Conservation (phyloP, 1,140 invertebrate species). For the Eumeta japonica region DNA sequence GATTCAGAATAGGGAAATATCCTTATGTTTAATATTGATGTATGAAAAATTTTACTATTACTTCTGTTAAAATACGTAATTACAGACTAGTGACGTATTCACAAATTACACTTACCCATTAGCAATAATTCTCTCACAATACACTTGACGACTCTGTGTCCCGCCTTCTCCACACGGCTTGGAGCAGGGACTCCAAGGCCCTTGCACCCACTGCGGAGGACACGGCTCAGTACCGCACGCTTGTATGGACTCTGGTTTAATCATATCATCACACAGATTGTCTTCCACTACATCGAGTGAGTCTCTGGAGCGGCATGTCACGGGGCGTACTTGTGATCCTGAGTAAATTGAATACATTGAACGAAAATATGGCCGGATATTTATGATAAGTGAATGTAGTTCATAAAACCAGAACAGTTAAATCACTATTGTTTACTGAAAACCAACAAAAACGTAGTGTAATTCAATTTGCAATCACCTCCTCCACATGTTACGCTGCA, state of each 20-base stretch:
- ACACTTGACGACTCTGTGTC: slow-evolving; percentile 68
- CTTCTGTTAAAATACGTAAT: not conserved
- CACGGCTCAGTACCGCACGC: slow-evolving; percentile 77
- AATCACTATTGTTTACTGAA: not conserved
- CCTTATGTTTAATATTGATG: not conserved
- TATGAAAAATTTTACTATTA: not conserved
- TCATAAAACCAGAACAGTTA: not conserved
- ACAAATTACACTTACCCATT: slow-evolving; percentile 52
- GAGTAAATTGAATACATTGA: slow-evolving; percentile 6
- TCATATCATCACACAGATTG: slow-evolving; percentile 73
- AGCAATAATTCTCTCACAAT: slow-evolving; percentile 74
- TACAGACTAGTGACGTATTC: not conserved
- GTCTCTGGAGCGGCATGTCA: slow-evolving; percentile 69
- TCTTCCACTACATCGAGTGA: slow-evolving; percentile 69
- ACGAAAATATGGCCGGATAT: not conserved
- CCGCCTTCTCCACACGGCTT: slow-evolving; percentile 77
- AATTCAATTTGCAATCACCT: slow-evolving; percentile 69
- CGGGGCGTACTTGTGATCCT: slow-evolving; percentile 73
- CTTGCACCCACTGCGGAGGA: slow-evolving; percentile 77
- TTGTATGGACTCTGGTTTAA: slow-evolving; percentile 67
- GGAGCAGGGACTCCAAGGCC: slow-evolving; percentile 82
- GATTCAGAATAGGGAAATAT: not conserved
- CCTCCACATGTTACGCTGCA: slow-evolving; percentile 85
- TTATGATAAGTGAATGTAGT: not conserved
- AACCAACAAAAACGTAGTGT: not conserved